Evolutionary conservation across 2,888 invertebrate genomes (phyloP).

Genomic region (Euclidia mi): DNA sequence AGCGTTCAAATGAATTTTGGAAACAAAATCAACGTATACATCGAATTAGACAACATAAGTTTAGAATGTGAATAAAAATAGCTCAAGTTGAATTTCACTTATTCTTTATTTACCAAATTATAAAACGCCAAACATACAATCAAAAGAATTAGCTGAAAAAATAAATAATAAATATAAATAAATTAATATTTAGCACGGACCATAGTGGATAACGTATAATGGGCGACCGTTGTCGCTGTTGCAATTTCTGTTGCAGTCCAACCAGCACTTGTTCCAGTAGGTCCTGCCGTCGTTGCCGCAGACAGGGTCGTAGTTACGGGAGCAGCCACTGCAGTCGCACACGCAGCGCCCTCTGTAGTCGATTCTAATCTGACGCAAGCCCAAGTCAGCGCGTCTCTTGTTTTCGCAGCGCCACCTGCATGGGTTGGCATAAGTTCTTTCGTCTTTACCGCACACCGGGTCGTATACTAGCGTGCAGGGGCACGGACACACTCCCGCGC

Average conservation of each 20-base stretch:
- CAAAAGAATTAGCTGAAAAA: no score
- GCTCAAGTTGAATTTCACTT: background rate
- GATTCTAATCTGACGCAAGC: slow-evolving; percentile 10
- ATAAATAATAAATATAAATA: no score
- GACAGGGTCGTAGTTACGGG: slow-evolving; percentile 44
- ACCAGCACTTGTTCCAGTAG: slow-evolving; percentile 61
- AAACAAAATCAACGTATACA: no score
- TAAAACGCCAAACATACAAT: no score
- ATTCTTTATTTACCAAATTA: background rate
- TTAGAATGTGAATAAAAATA: no score
- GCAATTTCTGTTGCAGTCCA: slow-evolving; percentile 55
- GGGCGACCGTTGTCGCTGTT: slow-evolving; percentile 21
- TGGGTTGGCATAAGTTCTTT: slow-evolving; percentile 52
- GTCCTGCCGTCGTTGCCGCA: slow-evolving; percentile 60
- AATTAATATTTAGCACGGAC: slow-evolving; percentile 30
- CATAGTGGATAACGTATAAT: slow-evolving; percentile 18
- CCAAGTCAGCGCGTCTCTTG: slow-evolving; percentile 25
- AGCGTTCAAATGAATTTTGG: no score
- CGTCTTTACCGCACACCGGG: slow-evolving; percentile 62
- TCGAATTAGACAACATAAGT: no score
- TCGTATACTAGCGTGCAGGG: slow-evolving; percentile 35
- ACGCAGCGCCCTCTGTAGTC: slow-evolving; percentile 14
- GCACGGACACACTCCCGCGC: slow-evolving; percentile 55
- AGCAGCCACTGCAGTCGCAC: slow-evolving; percentile 40
- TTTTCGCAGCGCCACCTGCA: slow-evolving; percentile 62